phyloP scores from a whole-genome alignment of 2,888 invertebrate genomes.

The Notodonta ziczac region DNA sequence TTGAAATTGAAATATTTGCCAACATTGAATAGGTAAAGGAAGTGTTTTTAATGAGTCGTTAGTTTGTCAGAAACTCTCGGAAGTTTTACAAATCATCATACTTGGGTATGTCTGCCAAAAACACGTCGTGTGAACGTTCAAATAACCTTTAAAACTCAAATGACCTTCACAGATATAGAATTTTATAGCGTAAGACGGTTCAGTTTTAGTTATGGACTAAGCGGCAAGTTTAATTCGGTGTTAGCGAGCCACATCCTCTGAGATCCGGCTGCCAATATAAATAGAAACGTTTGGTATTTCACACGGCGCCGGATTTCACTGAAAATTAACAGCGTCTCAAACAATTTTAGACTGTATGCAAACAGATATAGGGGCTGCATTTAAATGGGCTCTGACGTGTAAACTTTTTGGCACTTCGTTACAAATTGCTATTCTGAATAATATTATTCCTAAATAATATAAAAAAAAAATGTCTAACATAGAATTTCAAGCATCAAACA shows the following conservation, averaged over 20 bases:
- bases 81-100: background rate
- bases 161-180: constrained; percentile 35
- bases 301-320: constrained; percentile 38
- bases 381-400: background rate
- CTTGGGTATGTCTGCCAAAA: background rate
- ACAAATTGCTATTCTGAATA: background rate
- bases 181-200: constrained; percentile 21
- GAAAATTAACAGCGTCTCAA: constrained; percentile 15
- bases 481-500: background rate
- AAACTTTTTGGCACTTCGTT: constrained; percentile 18
- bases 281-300: constrained; percentile 54
- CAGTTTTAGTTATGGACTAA: constrained; percentile 28
- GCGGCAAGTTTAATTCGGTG: constrained; percentile 46
- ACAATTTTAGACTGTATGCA: constrained; percentile 20
- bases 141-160: constrained; percentile 22
- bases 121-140: background rate
- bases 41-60: background rate
- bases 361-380: background rate
- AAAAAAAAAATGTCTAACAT: constrained; percentile 5
- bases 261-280: constrained; percentile 49
- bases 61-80: background rate
- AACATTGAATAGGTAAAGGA: background rate
- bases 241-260: constrained; percentile 44
- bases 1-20: too few species aligned
- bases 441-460: background rate